These are phyloP conservation scores for Toxotes lorentzi DNA, from an alignment of 2,797 vertebrate species.

Conservation along the genomic window DNA sequence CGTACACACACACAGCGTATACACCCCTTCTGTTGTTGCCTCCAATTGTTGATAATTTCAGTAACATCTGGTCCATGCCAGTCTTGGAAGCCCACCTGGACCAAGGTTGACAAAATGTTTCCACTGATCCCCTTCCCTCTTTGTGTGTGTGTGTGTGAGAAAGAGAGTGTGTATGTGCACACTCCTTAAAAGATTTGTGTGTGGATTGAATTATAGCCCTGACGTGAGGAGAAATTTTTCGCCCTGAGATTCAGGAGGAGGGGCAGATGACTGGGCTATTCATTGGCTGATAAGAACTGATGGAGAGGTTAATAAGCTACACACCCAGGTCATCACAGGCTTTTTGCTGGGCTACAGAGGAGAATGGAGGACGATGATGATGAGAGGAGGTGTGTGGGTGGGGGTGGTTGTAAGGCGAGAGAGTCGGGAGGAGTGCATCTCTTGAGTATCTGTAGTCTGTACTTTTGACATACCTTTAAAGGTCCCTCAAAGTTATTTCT, in stretches of 20 bases:
- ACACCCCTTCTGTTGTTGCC: constrained; percentile 58
- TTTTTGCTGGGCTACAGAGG: constrained; percentile 72
- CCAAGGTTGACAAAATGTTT: constrained; percentile 71
- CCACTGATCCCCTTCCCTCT: constrained; percentile 46
- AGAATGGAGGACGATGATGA: constrained; percentile 72
- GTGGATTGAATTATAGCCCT: constrained; percentile 74
- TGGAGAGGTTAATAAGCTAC: constrained; percentile 85
- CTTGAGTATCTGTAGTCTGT: constrained; percentile 58
- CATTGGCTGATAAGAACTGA: constrained; percentile 83
- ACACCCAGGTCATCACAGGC: constrained; percentile 80
- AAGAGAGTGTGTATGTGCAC: not conserved
- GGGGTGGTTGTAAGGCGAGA: constrained; percentile 19
- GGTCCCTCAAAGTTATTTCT: constrained; percentile 57
- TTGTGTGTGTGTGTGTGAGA: constrained; percentile 7
- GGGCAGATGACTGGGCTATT: constrained; percentile 78
- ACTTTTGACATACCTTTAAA: constrained; percentile 50
- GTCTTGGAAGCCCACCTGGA: constrained; percentile 82
- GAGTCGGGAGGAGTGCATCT: constrained; percentile 47
- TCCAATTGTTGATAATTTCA: constrained; percentile 92
- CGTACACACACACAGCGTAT: constrained; percentile 23
- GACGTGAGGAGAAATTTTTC: constrained; percentile 67
- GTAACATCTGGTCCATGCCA: constrained; percentile 92
- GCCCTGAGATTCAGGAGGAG: constrained; percentile 71
- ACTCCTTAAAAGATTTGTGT: constrained; percentile 62
- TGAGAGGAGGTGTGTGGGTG: constrained; percentile 30